Base-by-base conservation (phyloP, 2,888 invertebrate species). In the Caenorhabditis sulstoni region DNA sequence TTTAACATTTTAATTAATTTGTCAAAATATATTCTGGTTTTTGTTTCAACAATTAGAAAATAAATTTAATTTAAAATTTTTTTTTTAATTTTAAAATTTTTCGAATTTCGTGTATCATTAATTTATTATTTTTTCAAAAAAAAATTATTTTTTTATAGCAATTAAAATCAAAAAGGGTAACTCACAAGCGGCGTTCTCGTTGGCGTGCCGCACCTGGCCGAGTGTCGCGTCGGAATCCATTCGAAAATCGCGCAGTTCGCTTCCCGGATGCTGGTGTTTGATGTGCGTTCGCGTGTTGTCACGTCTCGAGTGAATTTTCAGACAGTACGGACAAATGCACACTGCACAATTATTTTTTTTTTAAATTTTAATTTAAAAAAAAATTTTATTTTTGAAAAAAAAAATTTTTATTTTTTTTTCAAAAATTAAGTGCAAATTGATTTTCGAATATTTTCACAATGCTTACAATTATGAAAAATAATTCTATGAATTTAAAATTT, bases 311-410 rank as follows among this genome's bases (percentile, higher is more conserved):
- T 71, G 70, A 45, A 79, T 79, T 41, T 66, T 65, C 11, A 79
- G 58, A 29, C 79, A 79, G 47, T 79, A 79, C 22, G 79, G 79
- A n/a, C 79, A 79, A 20, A 74, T 53, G 52, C 79, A 79, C 3
- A 35, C 78, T 78, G 71, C 14, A 78, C 64, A 37, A n/a, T n/a
- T 29, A 29, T 29, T 5, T 29, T 29, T 3, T 3, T 29, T 5
- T 7, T 29, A 7, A 29, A 29, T 5, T 29, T 29, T 5, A 29
- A 29, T 29, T 29, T 3, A n/a, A n/a, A n/a, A n/a, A n/a, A n/a
- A 7, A 7, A 29, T 29, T 29, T 7, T 29, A 5, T 29, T 29
- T 29, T 7, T 29, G 29, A 3, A 29, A 16, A 22, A 45, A n/a
- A 16, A 18, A 16, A 22, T 22, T 35, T n/a, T 8, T 22, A 22